Conservation (phyloP, 2,797 vertebrate species). For the Protonibea diacanthus region DNA sequence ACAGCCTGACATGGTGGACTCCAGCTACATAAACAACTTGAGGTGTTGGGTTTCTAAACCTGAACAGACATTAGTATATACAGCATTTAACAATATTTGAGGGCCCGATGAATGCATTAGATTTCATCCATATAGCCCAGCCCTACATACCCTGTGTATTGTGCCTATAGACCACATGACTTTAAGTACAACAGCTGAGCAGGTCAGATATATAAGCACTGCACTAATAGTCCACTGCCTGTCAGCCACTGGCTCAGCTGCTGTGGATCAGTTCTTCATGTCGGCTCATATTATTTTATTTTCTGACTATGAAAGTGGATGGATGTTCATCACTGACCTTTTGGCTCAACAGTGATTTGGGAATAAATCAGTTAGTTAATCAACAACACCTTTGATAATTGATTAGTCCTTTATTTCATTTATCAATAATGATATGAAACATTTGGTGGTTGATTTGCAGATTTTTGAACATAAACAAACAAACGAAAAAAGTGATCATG, state of each 20-base stretch:
- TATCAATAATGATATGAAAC: neutral
- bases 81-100: neutral
- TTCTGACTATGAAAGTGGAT: constrained; percentile 29
- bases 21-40: neutral
- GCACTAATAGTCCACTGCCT: constrained; percentile 44
- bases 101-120: neutral
- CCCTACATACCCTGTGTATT: constrained; percentile 36
- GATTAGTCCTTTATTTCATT: neutral
- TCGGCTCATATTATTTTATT: constrained; percentile 12
- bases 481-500: neutral
- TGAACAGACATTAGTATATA: constrained; percentile 1
- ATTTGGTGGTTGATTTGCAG: neutral
- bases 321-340: constrained; percentile 1
- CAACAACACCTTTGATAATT: neutral
- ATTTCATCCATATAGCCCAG: constrained; percentile 20
- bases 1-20: neutral
- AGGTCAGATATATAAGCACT: constrained; percentile 26
- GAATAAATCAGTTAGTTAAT: neutral
- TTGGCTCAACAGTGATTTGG: no score
- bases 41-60: constrained; percentile 1
- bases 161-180: constrained; percentile 47
- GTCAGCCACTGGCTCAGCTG: constrained; percentile 42
- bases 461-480: neutral
- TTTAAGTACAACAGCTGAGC: constrained; percentile 45
- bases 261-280: constrained; percentile 26